These are phyloP conservation scores for Elymnias hypermnestra DNA, from an alignment of 1,140 invertebrate genomes.

Conservation along the genomic window DNA sequence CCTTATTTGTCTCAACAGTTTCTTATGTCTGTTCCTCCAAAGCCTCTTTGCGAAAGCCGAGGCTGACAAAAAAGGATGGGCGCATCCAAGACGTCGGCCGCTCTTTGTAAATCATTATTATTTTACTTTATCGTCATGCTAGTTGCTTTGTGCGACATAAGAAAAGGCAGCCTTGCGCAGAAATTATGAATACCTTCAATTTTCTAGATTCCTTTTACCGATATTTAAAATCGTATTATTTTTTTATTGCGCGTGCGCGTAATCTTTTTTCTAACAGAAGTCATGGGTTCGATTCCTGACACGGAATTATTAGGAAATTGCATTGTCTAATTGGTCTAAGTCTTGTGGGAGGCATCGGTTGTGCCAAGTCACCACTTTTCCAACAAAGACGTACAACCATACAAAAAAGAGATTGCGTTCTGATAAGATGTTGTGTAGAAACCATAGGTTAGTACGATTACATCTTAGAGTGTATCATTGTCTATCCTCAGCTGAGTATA, in stretches of 20 bases:
- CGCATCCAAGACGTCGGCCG: slow-evolving; percentile 25
- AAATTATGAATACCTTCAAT: slow-evolving; percentile 1
- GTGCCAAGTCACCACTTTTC: too few species aligned
- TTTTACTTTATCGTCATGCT: slow-evolving; percentile 16
- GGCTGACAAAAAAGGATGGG: slow-evolving; percentile 31
- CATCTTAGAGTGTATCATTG: too few species aligned
- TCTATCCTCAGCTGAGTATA: too few species aligned
- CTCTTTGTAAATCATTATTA: slow-evolving; percentile 39
- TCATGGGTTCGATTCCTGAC: too few species aligned
- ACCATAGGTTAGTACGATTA: too few species aligned
- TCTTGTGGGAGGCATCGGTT: too few species aligned
- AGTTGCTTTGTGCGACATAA: slow-evolving; percentile 8
- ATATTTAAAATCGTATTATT: neutral
- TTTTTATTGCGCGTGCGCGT: neutral
- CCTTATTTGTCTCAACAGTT: slow-evolving; percentile 53
- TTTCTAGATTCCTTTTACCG: neutral
- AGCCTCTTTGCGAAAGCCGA: slow-evolving; percentile 40
- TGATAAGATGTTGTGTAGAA: too few species aligned
- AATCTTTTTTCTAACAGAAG: too few species aligned
- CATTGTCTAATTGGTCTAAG: too few species aligned
- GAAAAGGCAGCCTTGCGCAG: neutral
- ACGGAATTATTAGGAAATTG: too few species aligned
- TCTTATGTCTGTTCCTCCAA: slow-evolving; percentile 44
- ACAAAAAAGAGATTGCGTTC: too few species aligned
- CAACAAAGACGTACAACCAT: too few species aligned